Evolutionary conservation across 2,888 invertebrate species (phyloP).

Genomic region (Synanthedon formicaeformis): DNA sequence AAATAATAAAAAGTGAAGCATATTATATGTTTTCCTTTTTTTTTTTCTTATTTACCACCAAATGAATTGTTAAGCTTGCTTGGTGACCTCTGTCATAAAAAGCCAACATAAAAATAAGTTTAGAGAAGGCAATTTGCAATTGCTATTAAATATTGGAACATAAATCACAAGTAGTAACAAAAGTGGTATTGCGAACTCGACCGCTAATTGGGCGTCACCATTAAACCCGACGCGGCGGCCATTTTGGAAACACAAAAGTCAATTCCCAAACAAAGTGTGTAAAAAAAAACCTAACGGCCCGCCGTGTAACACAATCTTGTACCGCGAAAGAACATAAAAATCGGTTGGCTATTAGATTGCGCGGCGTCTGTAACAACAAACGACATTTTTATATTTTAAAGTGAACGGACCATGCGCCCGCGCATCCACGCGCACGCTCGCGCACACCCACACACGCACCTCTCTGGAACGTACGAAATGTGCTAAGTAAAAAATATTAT

Average conservation of each 20-base stretch:
- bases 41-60: too few species aligned
- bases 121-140: neutral
- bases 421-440: conserved; percentile 21
- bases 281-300: conserved; percentile 24
- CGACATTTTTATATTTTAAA: conserved; percentile 46
- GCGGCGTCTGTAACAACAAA: conserved; percentile 31
- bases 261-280: conserved; percentile 25
- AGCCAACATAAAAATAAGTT: neutral
- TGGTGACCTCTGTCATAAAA: too few species aligned
- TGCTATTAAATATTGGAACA: conserved; percentile 19
- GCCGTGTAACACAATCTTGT: conserved; percentile 47
- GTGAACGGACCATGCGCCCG: conserved; percentile 24
- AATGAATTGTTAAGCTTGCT: too few species aligned
- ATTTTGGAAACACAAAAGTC: conserved; percentile 27
- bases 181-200: conserved; percentile 33
- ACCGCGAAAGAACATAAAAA: conserved; percentile 62
- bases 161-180: conserved; percentile 59
- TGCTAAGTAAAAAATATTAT: conserved; percentile 70
- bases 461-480: conserved; percentile 43
- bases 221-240: conserved; percentile 22
- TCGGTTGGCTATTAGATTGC: conserved; percentile 46
- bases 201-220: conserved; percentile 29
- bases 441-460: conserved; percentile 13
- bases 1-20: too few species aligned
- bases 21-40: too few species aligned